A percentile compares a stretch with the other conserved stretches of the same genome.
phyloP scores from a whole-genome alignment of 2,113 vertebrate genomes.

The Dipodomys merriami region DNA sequence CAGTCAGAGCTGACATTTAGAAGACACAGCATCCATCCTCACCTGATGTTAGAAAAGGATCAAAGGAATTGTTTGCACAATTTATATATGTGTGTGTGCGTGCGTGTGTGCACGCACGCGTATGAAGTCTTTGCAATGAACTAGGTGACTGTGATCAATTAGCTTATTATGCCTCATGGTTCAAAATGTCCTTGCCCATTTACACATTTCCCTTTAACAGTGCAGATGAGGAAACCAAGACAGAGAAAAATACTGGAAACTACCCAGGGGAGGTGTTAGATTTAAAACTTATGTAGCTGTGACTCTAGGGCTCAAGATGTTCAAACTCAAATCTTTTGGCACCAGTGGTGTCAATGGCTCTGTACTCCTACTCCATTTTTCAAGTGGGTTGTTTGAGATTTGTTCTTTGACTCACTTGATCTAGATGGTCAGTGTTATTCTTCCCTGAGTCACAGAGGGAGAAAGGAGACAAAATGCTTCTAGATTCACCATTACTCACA shows the following conservation, averaged over 20 bases:
- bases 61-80: background rate
- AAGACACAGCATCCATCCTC: background rate
- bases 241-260: background rate
- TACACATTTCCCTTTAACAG: background rate
- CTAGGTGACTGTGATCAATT: background rate
- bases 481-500: background rate
- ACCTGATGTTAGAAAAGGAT: background rate
- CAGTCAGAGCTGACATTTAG: background rate
- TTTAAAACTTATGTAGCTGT: background rate
- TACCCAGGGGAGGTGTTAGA: background rate
- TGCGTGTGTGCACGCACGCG: fast-evolving
- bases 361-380: background rate
- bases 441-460: background rate
- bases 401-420: background rate
- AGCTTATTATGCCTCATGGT: background rate
- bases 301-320: background rate
- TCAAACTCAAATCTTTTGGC: background rate
- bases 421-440: background rate
- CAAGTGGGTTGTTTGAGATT: background rate
- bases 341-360: too few species aligned
- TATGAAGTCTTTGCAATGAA: background rate
- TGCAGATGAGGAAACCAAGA: background rate
- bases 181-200: background rate
- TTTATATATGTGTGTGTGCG: background rate
- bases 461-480: background rate